Evolutionary conservation across 1,140 invertebrate species (phyloP).

Genomic region (Drosophila tristis): DNA sequence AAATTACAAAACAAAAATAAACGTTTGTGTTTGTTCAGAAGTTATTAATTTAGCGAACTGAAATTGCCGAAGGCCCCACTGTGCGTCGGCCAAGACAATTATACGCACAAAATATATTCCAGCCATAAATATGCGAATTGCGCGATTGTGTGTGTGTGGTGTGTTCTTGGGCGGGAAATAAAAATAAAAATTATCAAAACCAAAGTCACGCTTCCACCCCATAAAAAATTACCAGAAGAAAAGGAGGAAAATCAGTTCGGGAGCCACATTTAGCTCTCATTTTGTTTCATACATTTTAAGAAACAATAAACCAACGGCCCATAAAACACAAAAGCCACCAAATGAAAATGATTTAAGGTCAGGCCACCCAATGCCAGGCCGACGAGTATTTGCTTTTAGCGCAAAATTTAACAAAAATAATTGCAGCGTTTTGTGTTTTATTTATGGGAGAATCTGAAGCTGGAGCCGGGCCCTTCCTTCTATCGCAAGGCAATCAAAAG

Average conservation of each 20-base stretch:
- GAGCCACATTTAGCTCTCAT: constrained; percentile 65
- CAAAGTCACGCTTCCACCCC: constrained; percentile 57
- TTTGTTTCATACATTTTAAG: constrained; percentile 81
- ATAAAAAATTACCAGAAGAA: constrained; percentile 1
- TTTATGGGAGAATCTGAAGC: constrained; percentile 7
- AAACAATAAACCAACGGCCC: constrained; percentile 81
- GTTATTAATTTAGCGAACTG: too few relatives aligned
- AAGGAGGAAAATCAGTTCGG: constrained; percentile 66
- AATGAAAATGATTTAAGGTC: constrained; percentile 79
- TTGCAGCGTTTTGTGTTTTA: constrained; percentile 44
- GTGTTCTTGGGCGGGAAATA: constrained; percentile 11
- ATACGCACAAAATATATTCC: constrained; percentile 80
- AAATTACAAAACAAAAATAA: too few relatives aligned
- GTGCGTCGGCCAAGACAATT: constrained; percentile 64
- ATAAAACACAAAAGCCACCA: constrained; percentile 78
- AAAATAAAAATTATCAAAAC: constrained; percentile 52
- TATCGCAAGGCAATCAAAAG: background rate
- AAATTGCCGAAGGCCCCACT: too few relatives aligned
- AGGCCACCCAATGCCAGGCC: background rate
- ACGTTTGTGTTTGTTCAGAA: too few relatives aligned
- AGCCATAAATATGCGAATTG: constrained; percentile 61
- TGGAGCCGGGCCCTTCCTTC: background rate
- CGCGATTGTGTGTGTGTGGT: constrained; percentile 7
- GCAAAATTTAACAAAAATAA: constrained; percentile 50
- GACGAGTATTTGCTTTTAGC: constrained; percentile 31